Conservation (phyloP, 1,140 invertebrate species). For the Dryas iulia region DNA sequence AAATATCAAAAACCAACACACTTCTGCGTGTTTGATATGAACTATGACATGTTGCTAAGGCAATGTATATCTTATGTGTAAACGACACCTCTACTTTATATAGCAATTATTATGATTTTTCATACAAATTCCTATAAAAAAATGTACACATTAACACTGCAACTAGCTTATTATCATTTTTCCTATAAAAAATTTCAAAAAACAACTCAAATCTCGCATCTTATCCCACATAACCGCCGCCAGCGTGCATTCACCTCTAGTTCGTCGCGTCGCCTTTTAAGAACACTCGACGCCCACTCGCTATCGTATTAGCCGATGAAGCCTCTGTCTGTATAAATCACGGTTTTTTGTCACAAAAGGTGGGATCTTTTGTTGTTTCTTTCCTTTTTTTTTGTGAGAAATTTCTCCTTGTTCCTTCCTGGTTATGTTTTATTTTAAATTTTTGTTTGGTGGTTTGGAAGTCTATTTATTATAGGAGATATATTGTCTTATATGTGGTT, state of each 20-base stretch:
- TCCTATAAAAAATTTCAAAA: not conserved
- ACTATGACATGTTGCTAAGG: no score
- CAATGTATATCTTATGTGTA: no score
- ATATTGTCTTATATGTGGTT: no score
- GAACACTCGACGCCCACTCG: conserved; percentile 48
- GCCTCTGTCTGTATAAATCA: conserved; percentile 33
- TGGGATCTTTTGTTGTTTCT: not conserved
- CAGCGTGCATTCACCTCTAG: conserved; percentile 57
- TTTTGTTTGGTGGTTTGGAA: not conserved
- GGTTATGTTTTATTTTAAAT: not conserved
- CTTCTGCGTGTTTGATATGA: no score
- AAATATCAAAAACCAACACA: no score
- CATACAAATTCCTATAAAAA: no score
- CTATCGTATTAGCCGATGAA: conserved; percentile 52
- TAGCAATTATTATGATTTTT: no score
- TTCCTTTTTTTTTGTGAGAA: not conserved
- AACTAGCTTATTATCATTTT: not conserved
- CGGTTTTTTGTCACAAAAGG: conserved; percentile 18
- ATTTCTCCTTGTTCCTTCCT: not conserved
- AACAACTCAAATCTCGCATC: not conserved
- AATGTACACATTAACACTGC: no score
- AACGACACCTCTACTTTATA: no score
- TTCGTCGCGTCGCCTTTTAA: conserved; percentile 53
- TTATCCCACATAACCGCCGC: conserved; percentile 24
- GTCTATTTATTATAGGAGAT: no score